Conservation (phyloP, 2,797 vertebrate species). For the Rhadinocentrus ornatus region DNA sequence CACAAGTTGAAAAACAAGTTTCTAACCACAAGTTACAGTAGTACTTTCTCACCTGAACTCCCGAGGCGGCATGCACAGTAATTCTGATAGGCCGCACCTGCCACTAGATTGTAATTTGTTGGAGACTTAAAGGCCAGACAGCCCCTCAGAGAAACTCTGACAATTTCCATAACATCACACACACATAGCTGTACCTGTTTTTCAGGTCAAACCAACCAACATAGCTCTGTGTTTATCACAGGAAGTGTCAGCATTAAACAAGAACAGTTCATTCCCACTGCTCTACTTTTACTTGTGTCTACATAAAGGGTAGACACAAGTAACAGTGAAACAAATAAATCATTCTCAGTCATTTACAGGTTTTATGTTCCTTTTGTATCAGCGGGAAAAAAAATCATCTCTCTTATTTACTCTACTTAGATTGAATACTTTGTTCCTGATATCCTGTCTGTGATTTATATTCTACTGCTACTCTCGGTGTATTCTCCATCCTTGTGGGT, state of each 20-base stretch:
- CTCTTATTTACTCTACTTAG: not conserved
- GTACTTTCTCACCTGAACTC: constrained; percentile 5
- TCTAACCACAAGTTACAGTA: not conserved
- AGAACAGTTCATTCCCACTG: not conserved
- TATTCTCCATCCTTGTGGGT: constrained; percentile 8
- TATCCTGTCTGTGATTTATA: not conserved
- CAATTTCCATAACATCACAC: not conserved
- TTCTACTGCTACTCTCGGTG: constrained; percentile 14
- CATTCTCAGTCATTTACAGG: not conserved
- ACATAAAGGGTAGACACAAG: not conserved
- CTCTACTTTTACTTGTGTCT: not conserved
- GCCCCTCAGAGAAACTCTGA: constrained; percentile 1
- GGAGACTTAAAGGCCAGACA: constrained; percentile 15
- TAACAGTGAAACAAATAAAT: no score
- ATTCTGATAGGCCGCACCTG: constrained; percentile 3
- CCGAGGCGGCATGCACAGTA: not conserved
- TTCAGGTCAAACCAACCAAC: constrained; percentile 57
- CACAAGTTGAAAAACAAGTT: not conserved
- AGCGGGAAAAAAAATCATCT: not conserved
- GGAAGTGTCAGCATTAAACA: not conserved
- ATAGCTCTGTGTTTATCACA: constrained; percentile 18
- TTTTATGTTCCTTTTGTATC: not conserved
- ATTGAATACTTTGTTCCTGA: not conserved
- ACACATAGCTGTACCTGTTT: constrained; percentile 55
- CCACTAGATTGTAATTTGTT: constrained; percentile 9